A percentile compares a stretch with the other conserved stretches of the same genome.
Evolutionary conservation across 2,888 invertebrate genomes (phyloP).

Genomic region (Loripinus fragilis): DNA sequence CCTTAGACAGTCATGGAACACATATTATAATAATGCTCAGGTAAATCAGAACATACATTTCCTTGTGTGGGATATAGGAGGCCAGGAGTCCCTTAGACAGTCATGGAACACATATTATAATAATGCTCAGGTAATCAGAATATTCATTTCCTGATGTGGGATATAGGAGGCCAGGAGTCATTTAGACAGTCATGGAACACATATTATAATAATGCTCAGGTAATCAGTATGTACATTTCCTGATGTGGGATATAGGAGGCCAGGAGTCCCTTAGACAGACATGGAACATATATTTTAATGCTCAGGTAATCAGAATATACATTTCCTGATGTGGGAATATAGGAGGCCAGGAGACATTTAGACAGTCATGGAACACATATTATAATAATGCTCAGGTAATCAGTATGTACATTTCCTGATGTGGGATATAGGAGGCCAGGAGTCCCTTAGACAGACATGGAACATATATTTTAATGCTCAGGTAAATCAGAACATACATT

Average conservation of each 20-base stretch:
- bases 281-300: constrained; percentile 99
- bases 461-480: constrained; percentile 99
- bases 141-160: constrained; percentile 99
- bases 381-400: constrained; percentile 97
- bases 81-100: constrained; percentile 96
- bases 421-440: constrained; percentile 99
- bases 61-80: constrained; percentile 99
- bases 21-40: constrained; percentile 98
- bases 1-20: constrained; percentile 98
- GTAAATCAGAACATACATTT: constrained; percentile 97
- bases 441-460: constrained; percentile 98
- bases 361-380: constrained; percentile 99
- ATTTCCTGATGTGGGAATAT: constrained; percentile 99
- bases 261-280: constrained; percentile 97
- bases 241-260: constrained; percentile 99
- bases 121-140: constrained; percentile 96
- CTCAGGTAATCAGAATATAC: constrained; percentile 93
- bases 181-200: constrained; percentile 99
- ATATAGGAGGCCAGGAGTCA: constrained; percentile 98
- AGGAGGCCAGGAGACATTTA: constrained; percentile 97
- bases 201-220: constrained; percentile 98
- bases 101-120: constrained; percentile 99
- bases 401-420: no score
- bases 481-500: no score
- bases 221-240: constrained; percentile 95